Base-by-base conservation (phyloP, 2,797 vertebrate species). In the Girardinus metallicus region DNA sequence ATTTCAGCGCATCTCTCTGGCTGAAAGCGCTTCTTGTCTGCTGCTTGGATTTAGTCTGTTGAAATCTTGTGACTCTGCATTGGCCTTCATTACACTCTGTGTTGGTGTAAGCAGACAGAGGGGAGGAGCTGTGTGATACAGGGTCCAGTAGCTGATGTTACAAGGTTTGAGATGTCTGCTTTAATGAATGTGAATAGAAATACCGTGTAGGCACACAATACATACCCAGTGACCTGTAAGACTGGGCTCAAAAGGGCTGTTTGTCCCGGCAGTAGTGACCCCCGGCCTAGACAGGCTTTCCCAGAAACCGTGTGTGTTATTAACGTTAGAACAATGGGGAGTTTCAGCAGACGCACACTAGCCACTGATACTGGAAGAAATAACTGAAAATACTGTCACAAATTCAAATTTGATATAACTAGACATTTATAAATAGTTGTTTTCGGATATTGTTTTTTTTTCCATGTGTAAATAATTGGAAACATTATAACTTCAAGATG, bases 181-280 rank as follows among this genome's bases (percentile, higher is more conserved):
- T 82, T 76, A 46, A 91, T 62, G 78, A 75, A 84, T 72, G 78
- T 73, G 60, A 81, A 79, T 36, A 66, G 39, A 73, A 76, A 76
- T 18, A 75, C 31, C 76, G 74, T 78, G 15, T 80, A 87, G 76
- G 62, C 78, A 71, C 90, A 83, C 76, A 85, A 81, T 89, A 51
- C 79, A 79, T 86, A 83, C 57, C 85, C 88, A 91, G 78, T 95
- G 94, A 95, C 92, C 94, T 92, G 93, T 90, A 90, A 92, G 92
- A 91, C 80, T 86, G 80, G 82, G 77, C 83, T 91, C 76, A 87
- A 86, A 93, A 87, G 88, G 76, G 71, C 80, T 83, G 90, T 87
- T 92, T 93, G 90, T 76, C 51, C 77, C 80, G 1, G 85, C 89
- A 84, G 90, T 89, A 86, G 87, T 87, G 86, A 93, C 88, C 91